Base-by-base conservation (phyloP, 2,888 invertebrate species). In the Andrena bicolor region DNA sequence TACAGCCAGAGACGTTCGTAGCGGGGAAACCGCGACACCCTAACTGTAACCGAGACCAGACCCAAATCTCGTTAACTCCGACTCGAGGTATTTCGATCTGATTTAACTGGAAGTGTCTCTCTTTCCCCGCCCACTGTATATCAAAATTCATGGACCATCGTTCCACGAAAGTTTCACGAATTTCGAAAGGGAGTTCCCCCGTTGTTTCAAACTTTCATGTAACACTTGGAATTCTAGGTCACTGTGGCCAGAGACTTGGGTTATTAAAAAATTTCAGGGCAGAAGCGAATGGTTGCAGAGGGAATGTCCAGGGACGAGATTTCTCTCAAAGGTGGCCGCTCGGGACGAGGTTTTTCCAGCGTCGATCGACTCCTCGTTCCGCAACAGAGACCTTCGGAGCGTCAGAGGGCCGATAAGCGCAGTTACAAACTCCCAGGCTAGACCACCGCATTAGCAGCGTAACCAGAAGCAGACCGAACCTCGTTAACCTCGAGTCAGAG, bases 401-500 rank as follows among this genome's bases (percentile, higher is more conserved):
- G 79, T 70, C 80, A 60, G 65, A 60, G 71, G 51, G 80, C 30
- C 80, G 53, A 49, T 80, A 72, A 80, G 80, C 81, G 81, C 61
- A 72, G 74, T 83, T 63, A 63, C 70, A 61, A 83, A 83, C 71
- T 83, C 78, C 53, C 71, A 49, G 74, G 74, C 58, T 68, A 75
- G 65, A 82, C 73, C 73, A 30, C 68, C 76, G 63, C 71, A 80
- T 86, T 77, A 78, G 65, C 76, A 61, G 71, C 77, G 74, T 77
- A 85, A 85, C 78, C 76, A 72, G 76, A 78, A 79, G 74, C 80
- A 82, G 73, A 83, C 77, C 80, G 75, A 80, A 86, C 49, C 86
- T 88, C 78, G 83, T 88, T 88, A 88, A 87, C 82, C 76, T 60
- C 51, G 53, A 73, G 72, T 78, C 83, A 69, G 79, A 84, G 82